phyloP scores from a whole-genome alignment of 2,797 vertebrate genomes.

The Silurus lanzhouensis region DNA sequence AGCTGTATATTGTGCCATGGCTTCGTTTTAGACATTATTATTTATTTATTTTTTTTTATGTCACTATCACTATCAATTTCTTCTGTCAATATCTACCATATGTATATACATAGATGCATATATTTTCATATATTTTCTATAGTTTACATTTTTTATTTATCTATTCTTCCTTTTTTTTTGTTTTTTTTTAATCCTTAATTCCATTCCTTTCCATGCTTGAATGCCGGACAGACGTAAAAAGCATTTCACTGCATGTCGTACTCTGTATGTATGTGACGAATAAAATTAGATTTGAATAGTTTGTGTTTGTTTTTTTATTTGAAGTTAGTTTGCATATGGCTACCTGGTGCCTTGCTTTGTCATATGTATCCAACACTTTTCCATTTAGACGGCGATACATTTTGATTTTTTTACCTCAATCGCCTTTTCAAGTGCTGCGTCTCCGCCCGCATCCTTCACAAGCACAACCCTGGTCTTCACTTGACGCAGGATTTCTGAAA shows the following conservation, averaged over 20 bases:
- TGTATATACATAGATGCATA: too few relatives aligned
- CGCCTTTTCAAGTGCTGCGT: constrained; percentile 82
- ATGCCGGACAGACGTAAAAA: too few relatives aligned
- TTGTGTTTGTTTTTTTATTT: neutral
- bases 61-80: neutral
- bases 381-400: neutral
- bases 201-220: too few relatives aligned
- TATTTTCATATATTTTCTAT: too few relatives aligned
- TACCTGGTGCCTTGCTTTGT: neutral
- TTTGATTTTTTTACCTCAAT: constrained; percentile 78
- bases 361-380: neutral
- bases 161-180: too few relatives aligned
- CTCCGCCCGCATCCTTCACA: constrained; percentile 82
- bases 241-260: too few relatives aligned
- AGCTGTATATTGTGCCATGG: too few relatives aligned
- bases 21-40: neutral
- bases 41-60: neutral
- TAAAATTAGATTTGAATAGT: too few relatives aligned
- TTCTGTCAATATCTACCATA: too few relatives aligned
- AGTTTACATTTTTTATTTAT: too few relatives aligned
- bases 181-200: too few relatives aligned
- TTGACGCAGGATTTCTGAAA: constrained; percentile 85
- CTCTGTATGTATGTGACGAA: too few relatives aligned
- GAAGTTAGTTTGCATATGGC: neutral
- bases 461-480: constrained; percentile 89